phyloP scores from a whole-genome alignment of 2,113 vertebrate genomes.

The Zapus hudsonius region DNA sequence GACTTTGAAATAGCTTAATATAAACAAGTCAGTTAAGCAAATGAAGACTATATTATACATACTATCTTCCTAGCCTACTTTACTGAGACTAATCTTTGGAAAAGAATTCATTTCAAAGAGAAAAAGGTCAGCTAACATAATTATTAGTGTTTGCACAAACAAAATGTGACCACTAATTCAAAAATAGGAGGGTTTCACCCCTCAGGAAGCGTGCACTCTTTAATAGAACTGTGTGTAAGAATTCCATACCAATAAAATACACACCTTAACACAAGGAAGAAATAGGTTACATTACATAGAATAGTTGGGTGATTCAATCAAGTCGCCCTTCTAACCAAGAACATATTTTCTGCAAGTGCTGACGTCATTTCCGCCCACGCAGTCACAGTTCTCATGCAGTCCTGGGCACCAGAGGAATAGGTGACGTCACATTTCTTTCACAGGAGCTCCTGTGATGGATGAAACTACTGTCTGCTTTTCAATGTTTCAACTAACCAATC shows the following conservation, averaged over 20 bases:
- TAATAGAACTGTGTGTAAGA: constrained; percentile 72
- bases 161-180: constrained; percentile 73
- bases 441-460: neutral
- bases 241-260: constrained; percentile 80
- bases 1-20: constrained; percentile 45
- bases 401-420: constrained; percentile 32
- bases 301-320: constrained; percentile 74
- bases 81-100: constrained; percentile 52
- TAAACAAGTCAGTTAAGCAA: constrained; percentile 58
- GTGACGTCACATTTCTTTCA: neutral
- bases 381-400: constrained; percentile 20
- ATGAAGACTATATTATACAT: neutral
- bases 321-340: constrained; percentile 64
- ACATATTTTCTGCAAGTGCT: constrained; percentile 55
- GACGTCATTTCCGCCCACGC: constrained; percentile 53
- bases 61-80: neutral
- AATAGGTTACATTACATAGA: constrained; percentile 75
- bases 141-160: constrained; percentile 85
- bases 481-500: constrained; percentile 97
- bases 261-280: constrained; percentile 78
- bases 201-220: constrained; percentile 59
- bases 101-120: constrained; percentile 62
- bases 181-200: constrained; percentile 66
- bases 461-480: too few species aligned
- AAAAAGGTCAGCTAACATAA: constrained; percentile 73